Base-by-base conservation (phyloP, 2,113 vertebrate species). In the Egretta garzetta region DNA sequence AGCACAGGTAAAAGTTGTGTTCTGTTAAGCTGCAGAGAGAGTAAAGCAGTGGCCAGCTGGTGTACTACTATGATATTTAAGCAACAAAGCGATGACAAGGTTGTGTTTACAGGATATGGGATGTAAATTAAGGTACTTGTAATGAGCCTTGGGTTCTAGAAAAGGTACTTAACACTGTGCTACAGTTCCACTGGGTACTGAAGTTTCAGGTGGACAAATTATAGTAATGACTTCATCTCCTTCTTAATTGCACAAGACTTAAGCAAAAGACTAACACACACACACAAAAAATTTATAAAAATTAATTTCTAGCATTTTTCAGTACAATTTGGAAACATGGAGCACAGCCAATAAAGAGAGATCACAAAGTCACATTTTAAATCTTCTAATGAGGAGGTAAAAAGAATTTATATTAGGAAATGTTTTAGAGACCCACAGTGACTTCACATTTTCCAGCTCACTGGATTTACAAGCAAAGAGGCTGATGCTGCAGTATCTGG, bases 401-500 rank as follows among this genome's bases (percentile, higher is more conserved):
- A 91, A 93, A 88, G 4, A 92, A 53, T 45, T 93, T 95, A 62
- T 70, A 70, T 41, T 58, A 70, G 71, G 58, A 94, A 91, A 68
- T 8, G 10, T 64, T 70, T 91, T 33, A 80, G 87, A 94, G 64
- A 74, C 15, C 41, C 0, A 0, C 32, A 92, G 33, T 82, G 74
- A 86, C 71, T 93, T 91, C 74, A 94, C 8, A 58, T 90, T 92
- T 96, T 96, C 93, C 71, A 93, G 14, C 14, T 87, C 66, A 64
- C 30, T 91, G 49, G 66, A 72, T 76, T 95, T 96, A 77, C 80
- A 89, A 87, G 89, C 0, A 0, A 70, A 79, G 73, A 79, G 43
- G 35, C 21, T 75, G 81, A 93, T 82, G 53, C 27, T 53, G 74
- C 28, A 68, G 45, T 62, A 89, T 73, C 50, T 74, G 62, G 49